These are phyloP conservation scores for Zaprionus nigranus DNA, from an alignment of 1,140 invertebrate genomes.

Conservation along the genomic window DNA sequence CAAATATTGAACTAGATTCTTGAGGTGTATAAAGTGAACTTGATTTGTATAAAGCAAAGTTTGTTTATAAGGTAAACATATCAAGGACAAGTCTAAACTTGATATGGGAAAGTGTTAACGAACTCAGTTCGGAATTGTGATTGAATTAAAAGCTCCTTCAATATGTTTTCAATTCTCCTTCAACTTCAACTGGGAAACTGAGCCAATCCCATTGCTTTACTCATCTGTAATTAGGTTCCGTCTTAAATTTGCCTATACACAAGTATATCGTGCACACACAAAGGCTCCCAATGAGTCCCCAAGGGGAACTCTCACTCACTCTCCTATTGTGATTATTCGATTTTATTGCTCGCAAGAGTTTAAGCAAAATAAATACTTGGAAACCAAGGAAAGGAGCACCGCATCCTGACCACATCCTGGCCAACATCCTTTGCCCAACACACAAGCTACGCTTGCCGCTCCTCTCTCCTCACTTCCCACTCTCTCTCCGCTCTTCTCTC, in stretches of 20 bases:
- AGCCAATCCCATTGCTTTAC: not conserved
- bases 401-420: slow-evolving; percentile 62
- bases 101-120: not conserved
- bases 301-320: not conserved
- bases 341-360: slow-evolving; percentile 13
- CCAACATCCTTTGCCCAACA: slow-evolving; percentile 36
- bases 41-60: not conserved
- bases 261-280: not conserved
- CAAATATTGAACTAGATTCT: not conserved
- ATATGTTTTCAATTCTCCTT: not conserved
- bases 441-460: not conserved
- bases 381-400: slow-evolving; percentile 13
- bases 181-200: not conserved
- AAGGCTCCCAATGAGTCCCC: not conserved
- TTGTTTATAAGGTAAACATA: not conserved
- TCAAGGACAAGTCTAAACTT: not conserved
- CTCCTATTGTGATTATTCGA: slow-evolving; percentile 7
- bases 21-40: no score
- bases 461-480: not conserved
- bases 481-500: slow-evolving; percentile 2
- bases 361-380: slow-evolving; percentile 22
- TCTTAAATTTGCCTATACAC: not conserved
- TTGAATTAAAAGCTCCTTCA: not conserved
- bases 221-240: slow-evolving; percentile 4
- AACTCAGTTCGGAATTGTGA: not conserved